Conservation (phyloP, 2,888 invertebrate genomes). For the Calameuta filiformis region DNA sequence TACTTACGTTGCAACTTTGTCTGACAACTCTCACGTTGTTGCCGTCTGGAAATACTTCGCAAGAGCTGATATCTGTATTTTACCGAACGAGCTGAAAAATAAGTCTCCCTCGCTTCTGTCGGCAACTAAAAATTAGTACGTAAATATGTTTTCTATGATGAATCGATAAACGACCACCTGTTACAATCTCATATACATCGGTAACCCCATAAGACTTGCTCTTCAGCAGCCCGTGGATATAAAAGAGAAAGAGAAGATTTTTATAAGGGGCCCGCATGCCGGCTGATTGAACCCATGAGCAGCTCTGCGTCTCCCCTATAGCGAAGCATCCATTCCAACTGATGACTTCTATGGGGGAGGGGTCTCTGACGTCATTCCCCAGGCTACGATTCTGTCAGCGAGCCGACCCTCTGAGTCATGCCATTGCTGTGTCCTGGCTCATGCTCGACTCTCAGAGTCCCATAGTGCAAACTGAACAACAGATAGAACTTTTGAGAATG, state of each 20-base stretch:
- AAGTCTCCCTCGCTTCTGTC: background rate
- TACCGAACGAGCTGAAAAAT: background rate
- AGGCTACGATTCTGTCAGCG: conserved; percentile 43
- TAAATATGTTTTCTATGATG: background rate
- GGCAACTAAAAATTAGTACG: background rate
- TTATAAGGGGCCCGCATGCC: conserved; percentile 45
- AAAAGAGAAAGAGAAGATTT: conserved; percentile 13
- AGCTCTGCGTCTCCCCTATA: conserved; percentile 25
- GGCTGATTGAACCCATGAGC: conserved; percentile 48
- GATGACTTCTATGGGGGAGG: conserved; percentile 55
- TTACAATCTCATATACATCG: background rate
- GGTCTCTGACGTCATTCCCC: conserved; percentile 59
- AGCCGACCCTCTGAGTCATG: conserved; percentile 62
- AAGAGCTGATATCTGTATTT: background rate
- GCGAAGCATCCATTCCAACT: conserved; percentile 45
- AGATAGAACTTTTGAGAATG: background rate
- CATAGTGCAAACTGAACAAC: background rate
- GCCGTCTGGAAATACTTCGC: background rate
- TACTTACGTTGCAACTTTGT: background rate
- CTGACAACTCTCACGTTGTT: background rate
- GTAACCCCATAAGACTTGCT: background rate
- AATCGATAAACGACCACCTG: background rate
- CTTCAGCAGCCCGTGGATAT: background rate
- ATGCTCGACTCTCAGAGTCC: background rate
- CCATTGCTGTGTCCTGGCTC: conserved; percentile 31